Base-by-base conservation (phyloP, 2,113 vertebrate species). In the Bubo bubo region DNA sequence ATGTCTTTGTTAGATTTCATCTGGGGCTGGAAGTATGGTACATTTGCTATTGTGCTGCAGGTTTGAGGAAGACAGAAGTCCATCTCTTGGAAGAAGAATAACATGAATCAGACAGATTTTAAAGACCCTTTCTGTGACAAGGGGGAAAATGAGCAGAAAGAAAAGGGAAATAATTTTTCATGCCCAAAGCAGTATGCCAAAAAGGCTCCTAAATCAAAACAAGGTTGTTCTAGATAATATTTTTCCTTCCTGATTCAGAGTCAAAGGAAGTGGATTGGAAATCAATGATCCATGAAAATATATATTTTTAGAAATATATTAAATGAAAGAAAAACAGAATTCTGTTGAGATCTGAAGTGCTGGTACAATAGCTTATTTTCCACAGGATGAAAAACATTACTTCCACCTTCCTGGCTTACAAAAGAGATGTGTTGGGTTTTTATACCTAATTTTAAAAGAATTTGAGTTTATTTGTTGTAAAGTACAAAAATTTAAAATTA, bases 211-310 rank as follows among this genome's bases (percentile, higher is more conserved):
- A 74, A 88, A 89, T 79, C 52, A 84, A 86, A 94, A 28, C 5
- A 79, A 88, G 7, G 2, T 72, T 95, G 27, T 64, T 91, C 56
- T 79, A 50, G 24, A 72, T 68, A 60, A 62, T 59, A 63, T n/a
- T 85, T 95, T 91, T 45, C 22, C 9, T 79, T 85, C 14, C 19
- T 64, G 34, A 49, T 93, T 89, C 49, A 88, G 27, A 94, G 49
- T 34, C 41, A 91, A 87, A 92, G 30, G 16, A 84, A 89, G 4
- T 11, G 34, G 93, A 81, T 19, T 91, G 50, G 70, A 96, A 95
- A 88, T 82, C 58, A 1, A 82, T 95, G 94, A 76, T 84, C 93
- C 94, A 62, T 82, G 71, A 91, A 91, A 94, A 94, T 3, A 73
- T 19, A 32, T 67, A 64, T 41, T 91, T 94, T 93, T 90, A 86